Base-by-base conservation (phyloP, 2,797 vertebrate species). In the Acrossocheilus wenchowensis region DNA sequence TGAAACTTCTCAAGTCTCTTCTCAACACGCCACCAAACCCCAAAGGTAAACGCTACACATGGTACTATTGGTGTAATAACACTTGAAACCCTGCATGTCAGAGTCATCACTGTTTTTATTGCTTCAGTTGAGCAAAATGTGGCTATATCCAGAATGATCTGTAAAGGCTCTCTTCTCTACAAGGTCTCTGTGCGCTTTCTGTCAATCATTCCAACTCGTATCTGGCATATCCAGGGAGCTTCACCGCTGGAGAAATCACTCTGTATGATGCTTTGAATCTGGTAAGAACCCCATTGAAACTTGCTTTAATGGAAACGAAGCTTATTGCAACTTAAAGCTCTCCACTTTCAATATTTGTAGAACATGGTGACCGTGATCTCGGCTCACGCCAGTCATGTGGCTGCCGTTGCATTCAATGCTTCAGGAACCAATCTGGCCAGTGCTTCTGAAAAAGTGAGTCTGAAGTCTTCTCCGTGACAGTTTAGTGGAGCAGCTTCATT, bases 1-100 rank as follows among this genome's bases (percentile, higher is more conserved):
- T 98, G 97, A 99, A 98, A 91, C 96, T 98, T 87, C 90, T 99
- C 84, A 97, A 98, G 94, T 98, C 97, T 69, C 95, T 99, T 87
- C 90, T 97, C 90, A 96, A 97, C 91, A 96, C 95, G 0, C 97
- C 97, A 5, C 90, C 93, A 71, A 98, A 98, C 90, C 93, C 95
- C 21, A 95, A 96, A 95, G 97, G 97, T 98, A 36, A 81, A 50
- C 12, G n/a, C 62, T 23, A 15, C 8, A 9, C 12, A 17, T 7
- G 43, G 30, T 30, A 43, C 17, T 17, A 5, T 4, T 48, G 11
- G 6, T 45, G 43, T 48, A 17, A 30, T 71, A 5, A 5, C 36
- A 15, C 68, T 2, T 23, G 6, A 41, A 41, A 11, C 4, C 4
- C 41, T 45, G 23, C 12, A 17, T 66, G 52, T 54, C 52, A 19